These are phyloP conservation scores for Hylia prasina DNA, from an alignment of 2,113 vertebrate species.

Conservation along the genomic window DNA sequence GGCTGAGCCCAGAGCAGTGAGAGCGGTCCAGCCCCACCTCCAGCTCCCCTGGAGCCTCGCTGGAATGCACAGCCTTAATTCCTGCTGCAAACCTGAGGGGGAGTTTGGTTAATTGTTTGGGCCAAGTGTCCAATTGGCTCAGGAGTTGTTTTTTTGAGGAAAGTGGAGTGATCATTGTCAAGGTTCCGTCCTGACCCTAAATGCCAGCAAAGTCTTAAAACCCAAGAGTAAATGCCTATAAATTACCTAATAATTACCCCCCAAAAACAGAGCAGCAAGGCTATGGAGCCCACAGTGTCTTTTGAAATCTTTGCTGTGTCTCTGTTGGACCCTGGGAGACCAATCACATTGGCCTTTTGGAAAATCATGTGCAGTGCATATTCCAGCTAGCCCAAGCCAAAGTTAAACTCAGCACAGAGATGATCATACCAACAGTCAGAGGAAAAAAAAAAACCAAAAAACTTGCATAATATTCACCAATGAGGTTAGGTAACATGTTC, in stretches of 20 bases:
- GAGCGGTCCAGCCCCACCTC: accelerated
- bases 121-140: background rate
- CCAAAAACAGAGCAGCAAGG: background rate
- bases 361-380: background rate
- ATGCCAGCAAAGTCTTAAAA: background rate
- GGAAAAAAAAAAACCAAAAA: background rate
- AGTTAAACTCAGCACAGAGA: background rate
- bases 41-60: background rate
- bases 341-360: accelerated
- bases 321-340: background rate
- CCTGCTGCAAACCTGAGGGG: accelerated
- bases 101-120: background rate
- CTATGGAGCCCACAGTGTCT: background rate
- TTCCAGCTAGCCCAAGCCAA: background rate
- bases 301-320: background rate
- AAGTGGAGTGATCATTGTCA: accelerated
- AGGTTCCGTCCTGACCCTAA: background rate
- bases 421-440: background rate
- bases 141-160: background rate
- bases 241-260: background rate
- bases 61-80: background rate
- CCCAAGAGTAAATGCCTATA: background rate
- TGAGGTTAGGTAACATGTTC: background rate
- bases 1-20: background rate
- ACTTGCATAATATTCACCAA: background rate